phyloP scores from a whole-genome alignment of 2,113 vertebrate genomes.

The Machaerirhynchus nigripectus region DNA sequence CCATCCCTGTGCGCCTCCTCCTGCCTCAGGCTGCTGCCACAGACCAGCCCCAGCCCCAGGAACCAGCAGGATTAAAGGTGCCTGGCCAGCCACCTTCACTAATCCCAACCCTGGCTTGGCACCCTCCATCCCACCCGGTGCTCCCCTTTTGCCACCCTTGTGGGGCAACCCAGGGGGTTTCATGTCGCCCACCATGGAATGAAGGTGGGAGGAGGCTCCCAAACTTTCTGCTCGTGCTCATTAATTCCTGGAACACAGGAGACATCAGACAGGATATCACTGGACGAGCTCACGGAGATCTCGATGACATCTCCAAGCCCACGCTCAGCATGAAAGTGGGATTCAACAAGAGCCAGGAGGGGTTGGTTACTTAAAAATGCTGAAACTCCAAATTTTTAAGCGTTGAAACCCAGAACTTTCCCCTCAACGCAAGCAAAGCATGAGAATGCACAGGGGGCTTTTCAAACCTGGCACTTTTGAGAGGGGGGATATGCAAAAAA shows the following conservation, averaged over 20 bases:
- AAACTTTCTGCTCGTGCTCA: neutral
- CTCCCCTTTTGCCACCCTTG: neutral
- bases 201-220: neutral
- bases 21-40: neutral
- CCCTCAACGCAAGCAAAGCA: neutral
- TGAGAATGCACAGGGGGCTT: neutral
- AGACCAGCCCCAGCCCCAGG: neutral
- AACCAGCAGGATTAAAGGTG: neutral
- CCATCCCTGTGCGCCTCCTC: neutral
- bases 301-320: neutral
- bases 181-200: fast-evolving
- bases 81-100: neutral
- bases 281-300: fast-evolving
- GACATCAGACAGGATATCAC: fast-evolving
- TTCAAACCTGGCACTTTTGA: neutral
- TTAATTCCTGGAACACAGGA: neutral
- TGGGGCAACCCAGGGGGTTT: neutral
- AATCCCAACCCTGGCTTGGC: neutral
- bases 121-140: fast-evolving
- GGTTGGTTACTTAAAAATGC: neutral
- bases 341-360: neutral
- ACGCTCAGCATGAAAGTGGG: fast-evolving
- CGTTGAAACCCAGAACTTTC: fast-evolving
- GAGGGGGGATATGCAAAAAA: neutral
- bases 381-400: neutral